Percentiles rank a stretch among this genome's conserved stretches.
Conservation (phyloP, 2,888 invertebrate genomes). For the Chymomyza amoena region DNA sequence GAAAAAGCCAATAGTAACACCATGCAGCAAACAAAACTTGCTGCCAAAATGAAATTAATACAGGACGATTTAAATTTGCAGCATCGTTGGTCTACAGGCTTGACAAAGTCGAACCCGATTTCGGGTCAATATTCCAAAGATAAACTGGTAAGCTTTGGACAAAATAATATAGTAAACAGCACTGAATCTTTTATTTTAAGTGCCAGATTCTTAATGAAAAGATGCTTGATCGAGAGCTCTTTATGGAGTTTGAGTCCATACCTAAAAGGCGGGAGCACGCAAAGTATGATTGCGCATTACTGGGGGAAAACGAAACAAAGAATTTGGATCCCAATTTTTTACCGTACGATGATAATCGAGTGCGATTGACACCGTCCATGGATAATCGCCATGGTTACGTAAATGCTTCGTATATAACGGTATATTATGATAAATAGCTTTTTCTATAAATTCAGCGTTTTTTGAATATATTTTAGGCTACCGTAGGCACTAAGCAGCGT, state of each 20-base stretch:
- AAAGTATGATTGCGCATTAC: conserved; percentile 85
- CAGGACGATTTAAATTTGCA: conserved; percentile 79
- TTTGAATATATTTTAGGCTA: conserved; percentile 81
- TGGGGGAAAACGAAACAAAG: conserved; percentile 83
- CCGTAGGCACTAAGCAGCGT: conserved; percentile 89
- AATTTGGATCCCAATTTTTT: conserved; percentile 82
- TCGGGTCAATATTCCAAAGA: conserved; percentile 89
- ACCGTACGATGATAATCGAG: conserved; percentile 93
- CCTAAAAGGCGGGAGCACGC: conserved; percentile 86
- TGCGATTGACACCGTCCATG: conserved; percentile 89
- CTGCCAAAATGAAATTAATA: conserved; percentile 72
- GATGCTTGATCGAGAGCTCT: conserved; percentile 86
- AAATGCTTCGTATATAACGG: conserved; percentile 94
- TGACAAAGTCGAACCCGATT: conserved; percentile 85
- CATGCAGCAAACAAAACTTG: conserved; percentile 70
- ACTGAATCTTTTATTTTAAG: conserved; percentile 70
- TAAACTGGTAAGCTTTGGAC: conserved; percentile 83
- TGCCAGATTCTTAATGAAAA: conserved; percentile 84
- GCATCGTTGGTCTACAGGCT: conserved; percentile 86
- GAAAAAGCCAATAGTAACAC: conserved; percentile 79
- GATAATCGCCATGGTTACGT: conserved; percentile 93
- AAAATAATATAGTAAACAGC: background rate
- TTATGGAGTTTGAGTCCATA: conserved; percentile 92
- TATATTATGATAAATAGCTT: background rate
- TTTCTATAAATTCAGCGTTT: background rate